Evolutionary conservation across 1,140 invertebrate species (phyloP), one percentile per base, ranked within the genome.

Genomic region (Pseudobourletiella spinata): DNA sequence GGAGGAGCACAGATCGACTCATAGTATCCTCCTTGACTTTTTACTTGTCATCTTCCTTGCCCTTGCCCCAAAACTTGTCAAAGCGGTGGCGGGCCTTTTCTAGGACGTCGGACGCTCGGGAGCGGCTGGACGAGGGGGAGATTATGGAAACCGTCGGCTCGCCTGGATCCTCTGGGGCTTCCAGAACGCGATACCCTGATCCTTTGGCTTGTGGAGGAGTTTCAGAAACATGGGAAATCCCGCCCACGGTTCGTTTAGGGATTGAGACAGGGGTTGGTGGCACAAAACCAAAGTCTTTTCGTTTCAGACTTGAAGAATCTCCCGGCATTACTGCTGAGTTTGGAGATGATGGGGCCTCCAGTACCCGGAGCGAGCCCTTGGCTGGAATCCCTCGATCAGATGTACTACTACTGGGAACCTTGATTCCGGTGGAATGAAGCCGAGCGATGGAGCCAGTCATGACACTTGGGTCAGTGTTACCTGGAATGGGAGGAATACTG

Each of bases 61-160:
- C 71, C 56, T 78, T 54, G 79, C 52, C 86, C 89, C 89, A 92
- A 75, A 91, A 91, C 70, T 89, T 84, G 76, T 91, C 87, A 71
- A 89, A 89, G 61, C 88, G 83, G 73, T 84, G 87, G 60, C 86
- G 83, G 64, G 89, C 88, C 70, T 86, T 84, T 72, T 91, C 87
- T 25, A 91, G 77, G 25, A 88, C 85, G 69, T 90, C 87, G 22
- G 84, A 83, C 3, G 88, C 86, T 35, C 78, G 67, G 48, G 68
- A 82, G 67, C 72, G 78, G 46, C 63, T 69, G 20, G 67, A 65
- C 16, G 70, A 72, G 29, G 66, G 65, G 57, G 73, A 75, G 58
- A 72, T 71, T 52, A 73, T 57, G 18, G 70, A 60, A 42, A 69
- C 57, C 15, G 54, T 66, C 15, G 71, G 70, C 25, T 70, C 69